Base-by-base conservation (phyloP, 2,113 vertebrate genomes). In the Paramisgurnus dabryanus region DNA sequence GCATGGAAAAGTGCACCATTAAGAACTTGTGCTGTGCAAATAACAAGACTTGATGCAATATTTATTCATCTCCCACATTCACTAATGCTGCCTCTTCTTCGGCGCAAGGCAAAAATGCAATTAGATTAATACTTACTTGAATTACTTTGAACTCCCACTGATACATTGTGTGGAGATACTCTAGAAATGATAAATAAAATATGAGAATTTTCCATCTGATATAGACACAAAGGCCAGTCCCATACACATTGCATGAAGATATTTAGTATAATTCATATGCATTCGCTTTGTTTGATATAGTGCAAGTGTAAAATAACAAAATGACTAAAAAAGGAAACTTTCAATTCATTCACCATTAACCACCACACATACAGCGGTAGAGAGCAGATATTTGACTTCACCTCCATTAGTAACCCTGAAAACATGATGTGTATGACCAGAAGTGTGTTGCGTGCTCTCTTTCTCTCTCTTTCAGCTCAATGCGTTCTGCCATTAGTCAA, bases 1-100 rank as follows among this genome's bases (percentile, higher is more conserved):
- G 90, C 87, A 90, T 93, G 90, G 92, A 94, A 95, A 96, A 95
- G 93, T 95, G 92, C 93, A 92, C 92, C 93, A 94, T 96, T 95
- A 95, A 93, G 93, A 93, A 92, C 91, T 58, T 80, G 85, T 86
- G 81, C 86, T 80, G 87, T 67, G 85, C 84, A 85, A 86, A 87
- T 91, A 90, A 91, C 91, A 92, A 90, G 90, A 85, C 85, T 85
- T 89, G 87, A 90, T 93, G 89, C 88, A 92, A 91, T 91, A 91
- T 93, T 91, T 88, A 92, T 92, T 88, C 82, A 61, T 78, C 71
- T 89, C 86, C 86, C 84, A 88, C 89, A 85, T 85, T 82, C 60
- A 49, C 86, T 89, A 89, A 90, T 91, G 90, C 88, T 86, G 87
- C 86, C 90, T 91, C 85, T 45, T 50, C 85, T 90, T 87, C 86